Base-by-base conservation (phyloP, 2,113 vertebrate species). In the Corythaixoides concolor region DNA sequence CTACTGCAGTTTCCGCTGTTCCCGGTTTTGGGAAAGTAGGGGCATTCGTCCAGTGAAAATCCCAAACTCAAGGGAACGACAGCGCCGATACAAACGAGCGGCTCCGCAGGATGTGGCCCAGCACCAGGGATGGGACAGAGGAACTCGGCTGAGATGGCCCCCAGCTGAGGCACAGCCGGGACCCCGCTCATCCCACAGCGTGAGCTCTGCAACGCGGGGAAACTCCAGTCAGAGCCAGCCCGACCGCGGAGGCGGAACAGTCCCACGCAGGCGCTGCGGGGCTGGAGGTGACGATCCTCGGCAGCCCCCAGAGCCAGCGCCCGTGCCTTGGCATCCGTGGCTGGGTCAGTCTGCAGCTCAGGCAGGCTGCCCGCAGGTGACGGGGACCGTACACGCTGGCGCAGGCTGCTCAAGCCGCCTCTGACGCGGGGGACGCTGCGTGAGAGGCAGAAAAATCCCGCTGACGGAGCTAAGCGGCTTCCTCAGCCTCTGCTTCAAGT, bases 191-290 rank as follows among this genome's bases (percentile, higher is more conserved):
- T 24, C 12, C 56, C 39, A 14, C 33, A 10, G 33, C 12, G 1
- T 0, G 5, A 58, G 64, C 49, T 50, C 35, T 39, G 35, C 60
- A 6, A 11, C 32, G 47, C 0, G 4, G 50, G 45, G 39, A 32
- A 56, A 3, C 20, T 43, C n/a, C 49, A 35, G 49, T 14, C 20
- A 4, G 60, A 12, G 19, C 33, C 5, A 7, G 6, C 12, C 39
- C 1, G 0, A 55, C 24, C 43, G 28, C 20, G 0, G 1, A 32
- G 12, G 17, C 7, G 3, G 50, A 21, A 14, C 27, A 22, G 15
- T 7, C 4, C 0, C 19, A 1, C 0, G 1, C 10, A 8, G 33
- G 3, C 0, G 0, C 28, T 1, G 1, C 67, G 23, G 37, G 23
- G 68, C 73, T 28, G 43, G 35, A 69, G 50, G 11, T 39, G 30